Evolutionary conservation across 2,888 invertebrate genomes (phyloP).

Genomic region (Micropterix aruncella): DNA sequence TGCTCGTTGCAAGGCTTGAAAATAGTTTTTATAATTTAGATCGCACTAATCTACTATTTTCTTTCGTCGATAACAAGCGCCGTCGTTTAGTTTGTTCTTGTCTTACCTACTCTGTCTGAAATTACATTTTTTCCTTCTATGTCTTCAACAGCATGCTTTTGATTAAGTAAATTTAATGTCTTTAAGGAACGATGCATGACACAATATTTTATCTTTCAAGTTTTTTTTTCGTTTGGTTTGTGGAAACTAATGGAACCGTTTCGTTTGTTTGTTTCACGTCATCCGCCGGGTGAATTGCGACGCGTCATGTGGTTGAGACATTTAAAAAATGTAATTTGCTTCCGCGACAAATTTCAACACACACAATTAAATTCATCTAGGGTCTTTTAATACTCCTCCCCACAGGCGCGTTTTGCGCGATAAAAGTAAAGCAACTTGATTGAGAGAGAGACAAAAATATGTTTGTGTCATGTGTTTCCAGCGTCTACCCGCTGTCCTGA

Average conservation of each 20-base stretch:
- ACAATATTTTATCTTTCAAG: background rate
- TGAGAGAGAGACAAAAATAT: constrained; percentile 18
- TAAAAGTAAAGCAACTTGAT: too few species aligned
- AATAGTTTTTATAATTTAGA: too few species aligned
- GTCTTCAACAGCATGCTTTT: constrained; percentile 5
- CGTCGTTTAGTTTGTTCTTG: background rate
- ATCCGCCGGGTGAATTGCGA: too few species aligned
- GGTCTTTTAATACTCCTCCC: too few species aligned
- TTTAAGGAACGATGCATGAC: constrained; percentile 1
- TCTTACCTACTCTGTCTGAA: background rate
- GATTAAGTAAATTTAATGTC: constrained; percentile 5
- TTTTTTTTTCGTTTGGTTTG: too few species aligned
- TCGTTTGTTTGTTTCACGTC: too few species aligned
- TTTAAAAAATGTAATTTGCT: background rate
- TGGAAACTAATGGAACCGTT: too few species aligned
- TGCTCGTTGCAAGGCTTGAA: too few species aligned
- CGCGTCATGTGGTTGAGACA: background rate
- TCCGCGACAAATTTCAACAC: constrained; percentile 3
- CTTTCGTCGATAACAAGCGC: background rate
- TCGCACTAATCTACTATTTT: too few species aligned
- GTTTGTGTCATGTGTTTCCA: constrained; percentile 63
- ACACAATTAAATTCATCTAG: constrained; percentile 2
- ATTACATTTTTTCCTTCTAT: constrained; percentile 3
- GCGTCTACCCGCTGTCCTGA: constrained; percentile 91
- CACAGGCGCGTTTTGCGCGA: too few species aligned